Evolutionary conservation across 2,888 invertebrate species (phyloP), one percentile per base, ranked within the genome.

Genomic region (Ichneumoninae sp.): DNA sequence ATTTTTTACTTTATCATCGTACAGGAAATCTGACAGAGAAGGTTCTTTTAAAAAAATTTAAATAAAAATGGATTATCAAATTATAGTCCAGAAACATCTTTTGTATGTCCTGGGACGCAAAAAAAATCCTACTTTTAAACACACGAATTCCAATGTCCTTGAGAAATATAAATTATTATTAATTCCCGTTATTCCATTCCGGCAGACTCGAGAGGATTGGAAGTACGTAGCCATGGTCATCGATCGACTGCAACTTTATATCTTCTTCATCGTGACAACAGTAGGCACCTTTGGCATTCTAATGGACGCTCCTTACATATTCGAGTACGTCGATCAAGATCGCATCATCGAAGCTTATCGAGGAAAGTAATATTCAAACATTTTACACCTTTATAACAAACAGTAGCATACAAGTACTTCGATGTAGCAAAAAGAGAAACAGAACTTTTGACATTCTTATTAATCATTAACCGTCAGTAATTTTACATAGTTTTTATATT

Each of bases 171-270:
- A 30, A 0, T 16, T 47, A 16, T 16, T 16, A 47, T 16, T 16
- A 47, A 47, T 47, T 50, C 52, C 54, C 22, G 36, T 33, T 60
- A 8, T 54, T 30, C 19, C 30, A n/a, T 87, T 74, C 40, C 89
- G 88, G 95, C 95, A 99, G 99, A 98, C 99, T 76, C 96, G 99
- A 85, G 99, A 99, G 94, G 99, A 99, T 95, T 99, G 99, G 99
- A 98, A 99, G 93, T 99, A 99, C 94, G 98, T 99, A 78, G 99
- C 99, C 82, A 98, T 99, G 98, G 99, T 99, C 85, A 98, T 99
- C 93, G 99, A 99, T 95, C 96, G 99, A 91, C 95, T 99, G 89
- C 98, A 99, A 94, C 95, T 99, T 88, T 99, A 98, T 94, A 97
- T 99, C 93, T 99, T 99, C 95, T 98, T 99, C 95, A 96, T 98